Conservation (phyloP, 2,797 vertebrate species). For the Coluber constrictor region DNA sequence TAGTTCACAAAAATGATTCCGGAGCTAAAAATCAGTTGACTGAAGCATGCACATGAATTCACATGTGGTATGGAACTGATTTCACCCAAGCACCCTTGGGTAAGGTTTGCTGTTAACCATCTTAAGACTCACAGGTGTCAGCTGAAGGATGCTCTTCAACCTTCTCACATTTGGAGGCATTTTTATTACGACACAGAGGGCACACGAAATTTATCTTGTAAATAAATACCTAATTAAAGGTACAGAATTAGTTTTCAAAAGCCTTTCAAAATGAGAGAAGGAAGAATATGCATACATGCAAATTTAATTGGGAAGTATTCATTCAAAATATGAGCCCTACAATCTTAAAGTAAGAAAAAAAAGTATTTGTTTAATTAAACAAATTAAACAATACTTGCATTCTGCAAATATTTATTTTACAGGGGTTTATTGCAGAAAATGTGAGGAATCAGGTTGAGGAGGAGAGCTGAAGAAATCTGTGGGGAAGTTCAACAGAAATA, state of each 20-base stretch:
- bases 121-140: not conserved
- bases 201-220: not conserved
- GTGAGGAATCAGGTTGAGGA: not conserved
- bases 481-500: not conserved
- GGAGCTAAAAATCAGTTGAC: not conserved
- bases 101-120: not conserved
- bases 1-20: not conserved
- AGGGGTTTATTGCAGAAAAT: not conserved
- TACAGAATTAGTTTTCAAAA: not conserved
- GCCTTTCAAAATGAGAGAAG: not conserved
- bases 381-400: not conserved
- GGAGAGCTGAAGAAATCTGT: not conserved
- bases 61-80: not conserved
- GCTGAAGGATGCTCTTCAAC: not conserved
- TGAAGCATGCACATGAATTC: not conserved
- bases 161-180: not conserved
- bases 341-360: not conserved
- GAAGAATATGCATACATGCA: not conserved
- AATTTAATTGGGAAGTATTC: not conserved
- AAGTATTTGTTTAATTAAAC: not conserved
- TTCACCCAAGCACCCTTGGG: not conserved
- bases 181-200: not conserved
- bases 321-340: not conserved
- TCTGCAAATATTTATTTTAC: not conserved
- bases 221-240: not conserved